Evolutionary conservation across 2,888 invertebrate genomes (phyloP).

Genomic region (Hofmannophila pseudospretella): DNA sequence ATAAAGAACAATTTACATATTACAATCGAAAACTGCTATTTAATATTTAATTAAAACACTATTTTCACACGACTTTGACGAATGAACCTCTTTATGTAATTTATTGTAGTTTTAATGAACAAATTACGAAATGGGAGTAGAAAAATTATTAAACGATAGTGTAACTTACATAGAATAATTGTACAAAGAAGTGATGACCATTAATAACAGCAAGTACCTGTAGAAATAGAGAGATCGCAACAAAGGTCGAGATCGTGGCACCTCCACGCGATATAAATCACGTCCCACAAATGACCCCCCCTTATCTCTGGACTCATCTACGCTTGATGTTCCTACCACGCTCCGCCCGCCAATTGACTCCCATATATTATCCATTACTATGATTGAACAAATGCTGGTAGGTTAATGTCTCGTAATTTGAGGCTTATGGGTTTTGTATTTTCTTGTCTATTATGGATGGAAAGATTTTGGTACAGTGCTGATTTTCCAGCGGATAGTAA

Average conservation of each 20-base stretch:
- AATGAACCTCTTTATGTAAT: too few relatives aligned
- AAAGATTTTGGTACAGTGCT: too few relatives aligned
- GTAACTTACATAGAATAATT: too few relatives aligned
- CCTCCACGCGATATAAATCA: constrained; percentile 21
- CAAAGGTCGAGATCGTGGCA: constrained; percentile 15
- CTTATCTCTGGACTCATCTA: constrained; percentile 22
- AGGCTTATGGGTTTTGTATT: constrained; percentile 15
- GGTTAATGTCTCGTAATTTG: constrained; percentile 21
- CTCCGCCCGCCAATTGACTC: constrained; percentile 23
- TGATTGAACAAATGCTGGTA: constrained; percentile 25
- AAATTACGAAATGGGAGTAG: too few relatives aligned
- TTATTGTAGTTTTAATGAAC: too few relatives aligned
- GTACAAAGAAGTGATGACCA: too few relatives aligned
- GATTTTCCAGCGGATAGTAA: too few relatives aligned
- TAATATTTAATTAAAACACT: too few relatives aligned
- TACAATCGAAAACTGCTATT: too few relatives aligned
- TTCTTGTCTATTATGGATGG: constrained; percentile 8
- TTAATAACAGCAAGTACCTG: background rate
- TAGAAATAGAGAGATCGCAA: constrained; percentile 1
- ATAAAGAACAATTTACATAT: too few relatives aligned
- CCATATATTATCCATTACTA: constrained; percentile 28
- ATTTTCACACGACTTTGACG: too few relatives aligned
- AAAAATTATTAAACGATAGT: too few relatives aligned
- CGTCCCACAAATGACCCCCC: constrained; percentile 20
- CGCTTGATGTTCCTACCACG: constrained; percentile 17